phyloP scores from a whole-genome alignment of 2,113 vertebrate genomes.

The Podarcis raffonei region DNA sequence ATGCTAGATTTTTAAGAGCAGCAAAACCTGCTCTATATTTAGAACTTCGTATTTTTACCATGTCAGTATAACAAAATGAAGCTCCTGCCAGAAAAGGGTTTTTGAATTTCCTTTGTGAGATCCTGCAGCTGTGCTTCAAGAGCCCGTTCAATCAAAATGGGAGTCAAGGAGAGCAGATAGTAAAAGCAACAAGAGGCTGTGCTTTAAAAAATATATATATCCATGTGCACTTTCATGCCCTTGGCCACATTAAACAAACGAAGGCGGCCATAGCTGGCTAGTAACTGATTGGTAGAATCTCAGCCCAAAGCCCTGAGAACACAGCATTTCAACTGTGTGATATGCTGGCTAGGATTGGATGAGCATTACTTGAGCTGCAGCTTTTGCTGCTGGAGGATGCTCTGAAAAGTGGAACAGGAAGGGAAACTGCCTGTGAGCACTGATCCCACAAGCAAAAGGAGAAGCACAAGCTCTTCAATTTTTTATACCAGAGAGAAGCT shows the following conservation, averaged over 20 bases:
- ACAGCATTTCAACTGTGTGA: not conserved
- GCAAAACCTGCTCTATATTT: not conserved
- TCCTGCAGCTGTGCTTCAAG: conserved; percentile 3
- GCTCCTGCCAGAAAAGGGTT: conserved; percentile 9
- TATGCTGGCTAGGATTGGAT: not conserved
- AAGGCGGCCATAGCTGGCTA: not conserved
- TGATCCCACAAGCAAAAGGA: not conserved
- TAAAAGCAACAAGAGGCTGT: not conserved
- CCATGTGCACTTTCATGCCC: fast-evolving
- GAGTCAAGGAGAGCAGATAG: not conserved
- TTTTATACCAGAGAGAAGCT: not conserved
- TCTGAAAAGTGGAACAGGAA: not conserved
- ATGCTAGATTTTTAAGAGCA: conserved; percentile 31
- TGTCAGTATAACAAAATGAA: not conserved
- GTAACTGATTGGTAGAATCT: not conserved
- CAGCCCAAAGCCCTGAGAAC: not conserved
- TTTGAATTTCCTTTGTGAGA: not conserved
- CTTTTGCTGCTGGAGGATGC: not conserved
- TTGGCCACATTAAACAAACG: fast-evolving
- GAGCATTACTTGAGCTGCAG: not conserved
- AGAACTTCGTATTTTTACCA: not conserved
- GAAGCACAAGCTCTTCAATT: not conserved
- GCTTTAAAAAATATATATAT: no score
- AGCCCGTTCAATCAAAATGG: not conserved
- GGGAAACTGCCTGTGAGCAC: not conserved